Conservation (phyloP, 37 sponge, comb jelly and placozoan genomes). For the Halichondria panicea region DNA sequence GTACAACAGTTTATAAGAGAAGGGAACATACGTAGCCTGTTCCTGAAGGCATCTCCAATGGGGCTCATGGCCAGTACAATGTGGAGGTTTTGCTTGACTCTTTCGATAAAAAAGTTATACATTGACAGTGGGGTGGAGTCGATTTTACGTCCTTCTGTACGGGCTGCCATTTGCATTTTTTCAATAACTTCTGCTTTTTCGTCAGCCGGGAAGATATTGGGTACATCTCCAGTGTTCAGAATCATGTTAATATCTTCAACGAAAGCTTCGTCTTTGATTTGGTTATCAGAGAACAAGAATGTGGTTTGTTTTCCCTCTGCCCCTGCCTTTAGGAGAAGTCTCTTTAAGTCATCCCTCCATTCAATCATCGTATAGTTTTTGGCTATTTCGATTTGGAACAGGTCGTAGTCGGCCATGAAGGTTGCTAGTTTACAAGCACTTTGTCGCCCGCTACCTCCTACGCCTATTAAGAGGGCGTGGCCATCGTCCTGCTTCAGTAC, state of each 20-base stretch:
- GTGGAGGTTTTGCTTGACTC: conserved; percentile 93
- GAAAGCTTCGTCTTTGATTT: conserved; percentile 98
- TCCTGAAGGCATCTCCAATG: conserved; percentile 96
- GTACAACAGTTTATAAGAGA: conserved; percentile 99
- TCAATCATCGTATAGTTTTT: conserved; percentile 89
- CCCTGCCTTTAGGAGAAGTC: conserved; percentile 89
- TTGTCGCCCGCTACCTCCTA: conserved; percentile 97
- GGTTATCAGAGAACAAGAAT: conserved; percentile 97
- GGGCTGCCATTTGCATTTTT: conserved; percentile 91
- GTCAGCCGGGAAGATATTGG: conserved; percentile 93
- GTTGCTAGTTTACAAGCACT: conserved; percentile 96
- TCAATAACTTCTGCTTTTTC: conserved; percentile 97
- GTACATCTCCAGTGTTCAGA: conserved; percentile 97
- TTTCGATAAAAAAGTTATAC: conserved; percentile 97
- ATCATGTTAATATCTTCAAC: conserved; percentile 99
- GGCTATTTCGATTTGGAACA: conserved; percentile 96
- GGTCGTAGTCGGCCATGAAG: conserved; percentile 93
- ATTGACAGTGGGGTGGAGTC: conserved; percentile 93
- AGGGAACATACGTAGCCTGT: conserved; percentile 94
- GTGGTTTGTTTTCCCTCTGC: conserved; percentile 84
- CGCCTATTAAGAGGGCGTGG: conserved; percentile 89
- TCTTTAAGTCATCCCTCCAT: conserved; percentile 96
- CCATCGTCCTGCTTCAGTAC: conserved; percentile 97
- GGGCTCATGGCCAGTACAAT: conserved; percentile 95
- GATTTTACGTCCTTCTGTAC: conserved; percentile 79